Evolutionary conservation across 2,113 vertebrate species (phyloP).

Genomic region (Dasyurus viverrinus): DNA sequence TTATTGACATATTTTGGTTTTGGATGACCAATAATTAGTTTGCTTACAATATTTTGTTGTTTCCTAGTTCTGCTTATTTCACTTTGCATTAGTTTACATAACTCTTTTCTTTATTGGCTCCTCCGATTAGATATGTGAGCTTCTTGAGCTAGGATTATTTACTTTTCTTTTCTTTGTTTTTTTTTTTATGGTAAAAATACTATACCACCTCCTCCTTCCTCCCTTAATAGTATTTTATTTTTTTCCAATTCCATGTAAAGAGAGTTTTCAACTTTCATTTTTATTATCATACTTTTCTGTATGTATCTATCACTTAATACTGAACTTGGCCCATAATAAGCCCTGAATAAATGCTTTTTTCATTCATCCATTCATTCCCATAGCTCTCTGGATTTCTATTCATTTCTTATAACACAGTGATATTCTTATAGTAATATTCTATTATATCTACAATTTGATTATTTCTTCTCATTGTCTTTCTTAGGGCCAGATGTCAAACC

Average conservation of each 20-base stretch:
- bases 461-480: background rate
- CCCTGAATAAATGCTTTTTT: background rate
- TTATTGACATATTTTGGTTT: background rate
- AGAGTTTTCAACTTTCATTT: too few species aligned
- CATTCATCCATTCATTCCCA: background rate
- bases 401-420: background rate
- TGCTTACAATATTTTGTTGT: background rate
- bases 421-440: background rate
- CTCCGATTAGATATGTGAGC: background rate
- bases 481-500: slow-evolving; percentile 68
- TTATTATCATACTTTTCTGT: too few species aligned
- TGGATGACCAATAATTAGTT: too few species aligned
- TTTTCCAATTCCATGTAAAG: too few species aligned
- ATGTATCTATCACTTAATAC: background rate
- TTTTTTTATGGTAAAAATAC: too few species aligned
- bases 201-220: too few species aligned
- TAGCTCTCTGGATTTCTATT: background rate
- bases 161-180: too few species aligned
- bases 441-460: background rate
- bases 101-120: background rate
- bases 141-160: background rate
- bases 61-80: background rate
- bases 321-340: background rate
- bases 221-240: too few species aligned
- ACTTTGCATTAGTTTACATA: background rate